Conservation (phyloP, 2,797 vertebrate species). For the Melopsittacus undulatus region DNA sequence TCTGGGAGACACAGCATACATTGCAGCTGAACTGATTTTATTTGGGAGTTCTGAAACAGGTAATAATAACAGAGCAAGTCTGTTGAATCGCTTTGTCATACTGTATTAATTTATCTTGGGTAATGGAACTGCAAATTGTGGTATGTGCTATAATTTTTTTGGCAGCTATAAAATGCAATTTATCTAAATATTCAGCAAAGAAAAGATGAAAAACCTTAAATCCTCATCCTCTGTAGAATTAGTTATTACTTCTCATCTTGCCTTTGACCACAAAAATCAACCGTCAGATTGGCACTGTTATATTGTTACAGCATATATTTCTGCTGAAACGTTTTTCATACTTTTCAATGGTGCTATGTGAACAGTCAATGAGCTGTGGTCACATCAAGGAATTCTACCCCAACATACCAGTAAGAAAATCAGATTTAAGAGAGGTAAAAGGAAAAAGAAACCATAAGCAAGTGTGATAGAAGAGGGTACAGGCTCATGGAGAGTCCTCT, state of each 20-base stretch:
- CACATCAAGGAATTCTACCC: neutral
- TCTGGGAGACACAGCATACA: neutral
- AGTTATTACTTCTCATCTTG: slow-evolving; percentile 29
- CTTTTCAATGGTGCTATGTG: neutral
- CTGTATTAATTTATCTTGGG: slow-evolving; percentile 60
- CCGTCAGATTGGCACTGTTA: neutral
- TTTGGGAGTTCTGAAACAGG: slow-evolving; percentile 42
- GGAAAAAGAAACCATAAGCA: neutral
- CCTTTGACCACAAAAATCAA: slow-evolving; percentile 25
- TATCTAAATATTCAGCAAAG: slow-evolving; percentile 52
- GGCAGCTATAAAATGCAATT: slow-evolving; percentile 45
- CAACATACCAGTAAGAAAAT: neutral
- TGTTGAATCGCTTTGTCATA: slow-evolving; percentile 60
- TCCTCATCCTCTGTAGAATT: slow-evolving; percentile 41
- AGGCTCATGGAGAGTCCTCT: neutral
- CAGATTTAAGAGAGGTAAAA: neutral
- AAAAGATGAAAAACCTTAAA: slow-evolving; percentile 51
- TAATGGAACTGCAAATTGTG: slow-evolving; percentile 65
- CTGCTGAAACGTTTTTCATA: neutral
- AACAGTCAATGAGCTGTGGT: neutral
- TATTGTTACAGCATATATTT: neutral
- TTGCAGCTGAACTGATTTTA: slow-evolving; percentile 59
- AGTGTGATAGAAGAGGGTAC: neutral
- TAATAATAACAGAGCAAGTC: slow-evolving; percentile 58
- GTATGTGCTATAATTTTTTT: slow-evolving; percentile 27